Conservation (phyloP, 2,797 vertebrate species). For the Carapus acus region DNA sequence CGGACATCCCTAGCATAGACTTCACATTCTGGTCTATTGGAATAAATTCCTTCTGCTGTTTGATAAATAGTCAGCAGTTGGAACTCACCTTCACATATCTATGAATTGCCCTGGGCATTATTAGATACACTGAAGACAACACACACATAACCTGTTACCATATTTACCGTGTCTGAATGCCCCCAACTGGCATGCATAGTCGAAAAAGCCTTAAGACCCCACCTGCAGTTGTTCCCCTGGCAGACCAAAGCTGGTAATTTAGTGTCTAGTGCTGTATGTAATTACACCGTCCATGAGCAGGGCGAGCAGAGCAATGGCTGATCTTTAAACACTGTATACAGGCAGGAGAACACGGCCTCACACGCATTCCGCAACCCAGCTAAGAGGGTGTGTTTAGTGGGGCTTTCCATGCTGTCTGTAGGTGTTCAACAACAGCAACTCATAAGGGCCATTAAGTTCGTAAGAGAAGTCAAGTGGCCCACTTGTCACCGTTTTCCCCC, state of each 20-base stretch:
- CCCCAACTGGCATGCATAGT: too few relatives aligned
- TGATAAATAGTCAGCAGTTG: too few relatives aligned
- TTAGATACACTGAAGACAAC: too few relatives aligned
- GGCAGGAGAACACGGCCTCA: constrained; percentile 40
- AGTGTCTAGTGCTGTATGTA: constrained; percentile 61
- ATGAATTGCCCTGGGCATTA: too few relatives aligned
- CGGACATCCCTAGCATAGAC: too few relatives aligned
- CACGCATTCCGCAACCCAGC: constrained; percentile 51
- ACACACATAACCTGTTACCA: background rate
- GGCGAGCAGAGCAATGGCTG: constrained; percentile 21
- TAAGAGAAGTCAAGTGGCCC: too few relatives aligned
- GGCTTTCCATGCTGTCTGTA: constrained; percentile 23
- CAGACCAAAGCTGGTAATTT: constrained; percentile 62
- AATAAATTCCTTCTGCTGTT: too few relatives aligned
- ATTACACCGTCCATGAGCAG: constrained; percentile 52
- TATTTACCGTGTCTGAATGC: too few relatives aligned
- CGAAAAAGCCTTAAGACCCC: constrained; percentile 31
- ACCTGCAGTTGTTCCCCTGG: constrained; percentile 49
- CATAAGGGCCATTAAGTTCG: constrained; percentile 7
- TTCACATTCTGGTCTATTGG: too few relatives aligned
- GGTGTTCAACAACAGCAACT: constrained; percentile 1
- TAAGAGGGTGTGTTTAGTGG: constrained; percentile 55
- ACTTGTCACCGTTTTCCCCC: too few relatives aligned
- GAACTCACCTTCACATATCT: too few relatives aligned
- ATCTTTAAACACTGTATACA: constrained; percentile 54